Evolutionary conservation across 2,113 vertebrate genomes (phyloP).

Genomic region (Limnothrissa miodon): DNA sequence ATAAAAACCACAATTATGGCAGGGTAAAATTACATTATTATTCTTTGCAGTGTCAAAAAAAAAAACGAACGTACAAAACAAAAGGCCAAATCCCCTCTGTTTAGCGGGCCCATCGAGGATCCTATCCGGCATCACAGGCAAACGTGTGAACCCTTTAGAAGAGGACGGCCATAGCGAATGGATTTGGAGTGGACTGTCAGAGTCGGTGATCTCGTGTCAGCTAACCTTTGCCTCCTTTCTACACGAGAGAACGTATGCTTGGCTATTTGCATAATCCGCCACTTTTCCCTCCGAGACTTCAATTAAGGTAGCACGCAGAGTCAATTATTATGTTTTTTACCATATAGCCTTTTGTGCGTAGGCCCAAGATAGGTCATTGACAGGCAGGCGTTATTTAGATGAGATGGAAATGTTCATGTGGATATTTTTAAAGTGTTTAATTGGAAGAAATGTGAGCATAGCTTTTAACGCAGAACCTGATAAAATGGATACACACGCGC

Average conservation of each 20-base stretch:
- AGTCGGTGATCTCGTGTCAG: slow-evolving; percentile 79
- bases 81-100: not conserved
- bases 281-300: slow-evolving; percentile 88
- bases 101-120: not conserved
- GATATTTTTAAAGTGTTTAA: not conserved
- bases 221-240: slow-evolving; percentile 80
- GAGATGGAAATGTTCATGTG: not conserved
- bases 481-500: not conserved
- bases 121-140: not conserved
- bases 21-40: not conserved
- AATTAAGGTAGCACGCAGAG: slow-evolving; percentile 91
- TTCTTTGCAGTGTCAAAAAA: not conserved
- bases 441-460: not conserved
- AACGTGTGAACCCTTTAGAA: slow-evolving; percentile 39
- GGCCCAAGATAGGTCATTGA: not conserved
- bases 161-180: slow-evolving; percentile 72
- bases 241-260: slow-evolving; percentile 81
- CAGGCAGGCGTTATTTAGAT: not conserved
- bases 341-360: not conserved
- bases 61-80: not conserved
- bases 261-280: slow-evolving; percentile 96
- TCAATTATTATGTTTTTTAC: slow-evolving; percentile 27
- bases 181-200: slow-evolving; percentile 79
- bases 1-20: not conserved
- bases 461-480: not conserved